Evolutionary conservation across 2,113 vertebrate species (phyloP), one percentile per base, ranked within the genome.

Genomic region (Nerophis lumbriciformis): DNA sequence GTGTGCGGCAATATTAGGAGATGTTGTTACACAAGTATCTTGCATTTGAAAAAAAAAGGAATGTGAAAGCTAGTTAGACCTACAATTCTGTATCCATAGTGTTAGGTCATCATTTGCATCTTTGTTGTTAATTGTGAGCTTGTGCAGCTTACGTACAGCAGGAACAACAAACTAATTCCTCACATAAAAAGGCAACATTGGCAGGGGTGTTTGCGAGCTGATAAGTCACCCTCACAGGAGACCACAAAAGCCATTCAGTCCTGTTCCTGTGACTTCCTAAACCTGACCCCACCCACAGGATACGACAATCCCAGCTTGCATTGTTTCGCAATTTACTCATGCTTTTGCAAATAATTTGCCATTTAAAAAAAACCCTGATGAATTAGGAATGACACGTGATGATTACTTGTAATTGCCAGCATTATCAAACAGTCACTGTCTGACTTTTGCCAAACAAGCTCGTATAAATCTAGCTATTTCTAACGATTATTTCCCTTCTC

Each of bases 241-340:
- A 89, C 87, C 84, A 72, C 84, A 79, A 77, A 84, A 86, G 83
- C 79, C 75, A 82, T 83, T 80, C 76, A 84, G 77, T 80, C 48
- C 53, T 73, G 79, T 87, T 87, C 84, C 74, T 84, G 76, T 79
- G 80, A 85, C 81, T 90, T 87, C 85, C 86, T 77, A 74, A 85
- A 81, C 71, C 77, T 79, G 59, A 80, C 79, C 72, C 80, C 85
- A 77, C 87, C 88, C 84, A 84, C 83, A 87, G 90, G 87, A 90
- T 83, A 81, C 66, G 76, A 69, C 70, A 73, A 78, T 77, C 75
- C 73, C 69, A 66, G 76, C 68, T 66, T 68, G 71, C 47, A 83
- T 88, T 90, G 85, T 87, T 89, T 85, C 67, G 73, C 65, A 59
- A 57, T 70, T 76, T 65, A 84, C 73, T 51, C 69, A 63, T 76